Conservation (phyloP, 2,113 vertebrate species). For the Dicentrarchus labrax region DNA sequence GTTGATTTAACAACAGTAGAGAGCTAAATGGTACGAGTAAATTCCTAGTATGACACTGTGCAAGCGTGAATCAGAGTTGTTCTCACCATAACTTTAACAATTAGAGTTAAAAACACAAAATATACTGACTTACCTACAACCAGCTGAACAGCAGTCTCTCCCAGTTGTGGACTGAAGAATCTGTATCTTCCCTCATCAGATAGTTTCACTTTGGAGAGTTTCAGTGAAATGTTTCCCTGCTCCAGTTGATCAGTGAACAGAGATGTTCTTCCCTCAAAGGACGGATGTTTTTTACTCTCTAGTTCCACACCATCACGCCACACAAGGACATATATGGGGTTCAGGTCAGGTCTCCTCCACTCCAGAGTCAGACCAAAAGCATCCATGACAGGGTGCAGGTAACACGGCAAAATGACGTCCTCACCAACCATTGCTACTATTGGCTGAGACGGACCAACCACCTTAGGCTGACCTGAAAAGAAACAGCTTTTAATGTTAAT, state of each 20-base stretch:
- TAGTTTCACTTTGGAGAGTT: conserved; percentile 17
- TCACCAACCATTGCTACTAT: conserved; percentile 1
- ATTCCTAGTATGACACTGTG: too few species aligned
- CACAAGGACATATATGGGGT: neutral
- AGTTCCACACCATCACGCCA: accelerated
- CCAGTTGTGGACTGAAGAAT: accelerated
- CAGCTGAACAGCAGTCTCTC: neutral
- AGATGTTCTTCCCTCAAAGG: accelerated
- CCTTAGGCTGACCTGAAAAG: neutral
- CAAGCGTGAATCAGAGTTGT: too few species aligned
- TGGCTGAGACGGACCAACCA: neutral
- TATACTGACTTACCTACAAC: conserved; percentile 2
- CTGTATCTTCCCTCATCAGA: conserved; percentile 26
- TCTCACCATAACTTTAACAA: too few species aligned
- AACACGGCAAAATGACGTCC: neutral
- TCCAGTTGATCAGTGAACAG: neutral
- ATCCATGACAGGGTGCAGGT: neutral
- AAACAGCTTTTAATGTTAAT: accelerated
- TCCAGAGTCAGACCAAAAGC: neutral
- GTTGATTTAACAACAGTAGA: too few species aligned
- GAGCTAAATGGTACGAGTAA: too few species aligned
- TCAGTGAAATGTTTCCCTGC: conserved; percentile 15
- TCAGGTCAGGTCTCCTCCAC: conserved; percentile 10
- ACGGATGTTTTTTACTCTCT: accelerated
- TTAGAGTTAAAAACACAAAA: too few species aligned